Conservation (phyloP, 1,140 invertebrate species). For the Heterodera carotae region DNA sequence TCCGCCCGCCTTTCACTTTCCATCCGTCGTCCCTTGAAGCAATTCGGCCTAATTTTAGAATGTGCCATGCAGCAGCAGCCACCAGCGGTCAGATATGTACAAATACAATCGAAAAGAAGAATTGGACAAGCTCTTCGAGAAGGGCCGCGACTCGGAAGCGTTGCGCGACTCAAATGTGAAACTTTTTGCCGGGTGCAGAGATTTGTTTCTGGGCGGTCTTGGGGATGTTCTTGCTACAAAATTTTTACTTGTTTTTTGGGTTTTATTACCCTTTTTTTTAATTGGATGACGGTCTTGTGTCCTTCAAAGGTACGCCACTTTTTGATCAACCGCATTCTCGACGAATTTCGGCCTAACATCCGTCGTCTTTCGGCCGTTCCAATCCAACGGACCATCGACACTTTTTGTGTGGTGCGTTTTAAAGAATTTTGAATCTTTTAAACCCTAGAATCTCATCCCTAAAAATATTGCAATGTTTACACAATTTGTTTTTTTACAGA, state of each 20-base stretch:
- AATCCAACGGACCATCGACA: neutral
- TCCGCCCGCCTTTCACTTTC: no score
- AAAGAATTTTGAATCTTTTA: neutral
- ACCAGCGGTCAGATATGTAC: neutral
- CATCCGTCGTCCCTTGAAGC: no score
- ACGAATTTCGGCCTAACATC: neutral
- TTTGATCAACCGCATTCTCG: neutral
- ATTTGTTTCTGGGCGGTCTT: no score
- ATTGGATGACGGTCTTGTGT: no score
- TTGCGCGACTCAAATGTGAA: neutral
- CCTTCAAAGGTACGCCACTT: neutral
- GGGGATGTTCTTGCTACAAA: no score
- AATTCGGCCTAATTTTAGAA: neutral
- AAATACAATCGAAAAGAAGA: neutral
- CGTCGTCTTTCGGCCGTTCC: neutral
- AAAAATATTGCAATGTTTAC: neutral
- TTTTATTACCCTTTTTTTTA: no score
- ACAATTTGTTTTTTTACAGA: neutral
- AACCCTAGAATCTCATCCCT: neutral
- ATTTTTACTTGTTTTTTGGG: no score
- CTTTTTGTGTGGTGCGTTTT: neutral
- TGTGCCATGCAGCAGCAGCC: neutral
- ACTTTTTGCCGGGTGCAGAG: no score
- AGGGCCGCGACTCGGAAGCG: neutral
- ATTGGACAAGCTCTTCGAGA: neutral